These are phyloP conservation scores for Heteromyza rotundicornis DNA, from an alignment of 2,888 invertebrate species.

Conservation along the genomic window DNA sequence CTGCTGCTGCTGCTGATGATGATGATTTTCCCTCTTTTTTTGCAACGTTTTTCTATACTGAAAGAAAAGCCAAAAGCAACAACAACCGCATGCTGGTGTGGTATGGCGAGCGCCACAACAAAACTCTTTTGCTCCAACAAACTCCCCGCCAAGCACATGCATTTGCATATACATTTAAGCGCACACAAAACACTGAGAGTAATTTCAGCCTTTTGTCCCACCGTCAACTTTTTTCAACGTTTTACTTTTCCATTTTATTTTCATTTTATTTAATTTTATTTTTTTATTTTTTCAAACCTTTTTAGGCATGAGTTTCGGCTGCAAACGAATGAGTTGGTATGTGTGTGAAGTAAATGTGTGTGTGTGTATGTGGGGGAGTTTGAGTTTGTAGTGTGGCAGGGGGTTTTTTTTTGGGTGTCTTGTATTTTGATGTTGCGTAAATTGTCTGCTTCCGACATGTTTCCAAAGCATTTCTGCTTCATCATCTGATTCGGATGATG, in stretches of 20 bases:
- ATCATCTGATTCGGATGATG: constrained; percentile 7
- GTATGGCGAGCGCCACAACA: neutral
- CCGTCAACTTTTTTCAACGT: constrained; percentile 7
- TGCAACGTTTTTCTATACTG: constrained; percentile 54
- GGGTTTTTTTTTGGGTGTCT: neutral
- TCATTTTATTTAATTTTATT: constrained; percentile 47
- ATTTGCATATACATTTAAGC: no score
- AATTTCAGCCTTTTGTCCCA: neutral
- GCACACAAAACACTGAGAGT: no score
- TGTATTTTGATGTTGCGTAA: constrained; percentile 40
- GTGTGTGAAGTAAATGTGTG: neutral
- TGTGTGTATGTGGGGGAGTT: neutral
- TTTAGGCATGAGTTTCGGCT: constrained; percentile 13
- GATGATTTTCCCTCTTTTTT: constrained; percentile 37
- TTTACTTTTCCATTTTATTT: constrained; percentile 24
- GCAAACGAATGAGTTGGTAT: constrained; percentile 12
- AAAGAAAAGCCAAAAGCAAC: constrained; percentile 16
- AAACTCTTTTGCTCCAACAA: neutral
- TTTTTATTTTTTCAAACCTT: constrained; percentile 33
- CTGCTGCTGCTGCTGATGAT: neutral
- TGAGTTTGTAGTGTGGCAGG: neutral
- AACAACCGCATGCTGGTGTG: constrained; percentile 20
- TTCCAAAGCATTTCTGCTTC: constrained; percentile 4
- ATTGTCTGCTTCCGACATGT: constrained; percentile 45
- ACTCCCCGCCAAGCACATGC: neutral